Conservation (phyloP, 2,888 invertebrate species). For the Anarsia innoxiella region DNA sequence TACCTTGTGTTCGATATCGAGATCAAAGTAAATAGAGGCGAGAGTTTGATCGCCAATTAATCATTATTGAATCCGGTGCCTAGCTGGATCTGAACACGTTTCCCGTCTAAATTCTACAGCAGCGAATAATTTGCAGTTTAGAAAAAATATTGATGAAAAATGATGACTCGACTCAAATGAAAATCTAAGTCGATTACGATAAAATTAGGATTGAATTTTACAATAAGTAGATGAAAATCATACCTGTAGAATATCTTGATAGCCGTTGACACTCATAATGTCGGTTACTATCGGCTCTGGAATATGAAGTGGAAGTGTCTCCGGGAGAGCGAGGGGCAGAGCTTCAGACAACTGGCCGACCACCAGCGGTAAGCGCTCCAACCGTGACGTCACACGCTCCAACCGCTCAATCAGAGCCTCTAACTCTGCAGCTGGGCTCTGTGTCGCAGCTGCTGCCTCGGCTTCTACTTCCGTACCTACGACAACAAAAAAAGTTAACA, state of each 20-base stretch:
- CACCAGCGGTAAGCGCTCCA: conserved; percentile 75
- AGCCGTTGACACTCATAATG: conserved; percentile 85
- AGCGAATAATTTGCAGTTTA: too few relatives aligned
- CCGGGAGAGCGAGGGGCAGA: conserved; percentile 41
- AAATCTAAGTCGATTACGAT: too few relatives aligned
- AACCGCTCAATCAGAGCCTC: conserved; percentile 82
- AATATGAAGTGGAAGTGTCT: conserved; percentile 30
- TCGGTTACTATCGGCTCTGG: conserved; percentile 30
- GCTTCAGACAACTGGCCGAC: conserved; percentile 37
- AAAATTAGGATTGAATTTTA: too few relatives aligned
- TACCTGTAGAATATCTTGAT: conserved; percentile 80
- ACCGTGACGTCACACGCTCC: conserved; percentile 82
- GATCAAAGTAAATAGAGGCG: background rate
- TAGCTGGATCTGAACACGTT: too few relatives aligned
- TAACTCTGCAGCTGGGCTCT: conserved; percentile 73
- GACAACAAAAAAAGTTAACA: background rate
- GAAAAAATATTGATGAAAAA: too few relatives aligned
- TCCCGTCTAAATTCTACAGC: too few relatives aligned
- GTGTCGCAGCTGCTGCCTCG: conserved; percentile 53
- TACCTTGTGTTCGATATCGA: background rate
- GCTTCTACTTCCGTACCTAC: conserved; percentile 57
- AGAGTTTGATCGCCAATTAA: background rate
- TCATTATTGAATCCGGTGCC: too few relatives aligned
- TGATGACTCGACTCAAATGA: too few relatives aligned
- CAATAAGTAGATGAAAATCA: too few relatives aligned